Evolutionary conservation across 2,113 vertebrate species (phyloP).

Genomic region (Mormoops blainvillei): DNA sequence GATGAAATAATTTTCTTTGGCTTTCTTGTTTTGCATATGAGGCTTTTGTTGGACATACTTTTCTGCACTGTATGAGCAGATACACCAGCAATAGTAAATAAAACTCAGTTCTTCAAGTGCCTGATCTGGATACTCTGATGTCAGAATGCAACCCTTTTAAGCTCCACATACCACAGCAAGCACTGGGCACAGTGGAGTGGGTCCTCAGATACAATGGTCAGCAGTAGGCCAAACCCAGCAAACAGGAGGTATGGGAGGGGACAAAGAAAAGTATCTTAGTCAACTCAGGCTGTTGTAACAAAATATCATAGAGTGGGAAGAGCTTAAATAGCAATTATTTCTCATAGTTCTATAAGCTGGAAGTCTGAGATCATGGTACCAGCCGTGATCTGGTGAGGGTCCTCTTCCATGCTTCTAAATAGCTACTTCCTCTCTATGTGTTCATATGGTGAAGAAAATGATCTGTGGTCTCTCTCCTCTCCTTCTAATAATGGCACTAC

Average conservation of each 20-base stretch:
- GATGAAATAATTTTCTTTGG: background rate
- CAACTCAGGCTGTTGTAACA: background rate
- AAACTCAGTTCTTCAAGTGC: background rate
- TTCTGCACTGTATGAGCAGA: background rate
- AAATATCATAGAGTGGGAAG: background rate
- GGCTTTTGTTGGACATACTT: background rate
- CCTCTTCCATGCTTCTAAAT: background rate
- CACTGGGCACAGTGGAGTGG: fast-evolving
- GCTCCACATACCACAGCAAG: background rate
- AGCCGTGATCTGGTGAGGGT: background rate
- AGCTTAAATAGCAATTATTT: background rate
- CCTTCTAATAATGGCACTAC: background rate
- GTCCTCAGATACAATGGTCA: fast-evolving
- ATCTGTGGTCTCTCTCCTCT: background rate
- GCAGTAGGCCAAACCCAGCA: background rate
- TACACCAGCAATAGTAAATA: background rate
- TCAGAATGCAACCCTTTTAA: background rate
- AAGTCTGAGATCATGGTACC: background rate
- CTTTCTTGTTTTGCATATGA: background rate
- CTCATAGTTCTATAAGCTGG: background rate
- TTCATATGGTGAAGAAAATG: no score
- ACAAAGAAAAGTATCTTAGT: background rate
- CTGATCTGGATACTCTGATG: background rate
- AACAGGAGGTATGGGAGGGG: fast-evolving
- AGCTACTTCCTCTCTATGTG: no score